phyloP scores from a whole-genome alignment of 2,113 vertebrate species.

The Paratilapia polleni region DNA sequence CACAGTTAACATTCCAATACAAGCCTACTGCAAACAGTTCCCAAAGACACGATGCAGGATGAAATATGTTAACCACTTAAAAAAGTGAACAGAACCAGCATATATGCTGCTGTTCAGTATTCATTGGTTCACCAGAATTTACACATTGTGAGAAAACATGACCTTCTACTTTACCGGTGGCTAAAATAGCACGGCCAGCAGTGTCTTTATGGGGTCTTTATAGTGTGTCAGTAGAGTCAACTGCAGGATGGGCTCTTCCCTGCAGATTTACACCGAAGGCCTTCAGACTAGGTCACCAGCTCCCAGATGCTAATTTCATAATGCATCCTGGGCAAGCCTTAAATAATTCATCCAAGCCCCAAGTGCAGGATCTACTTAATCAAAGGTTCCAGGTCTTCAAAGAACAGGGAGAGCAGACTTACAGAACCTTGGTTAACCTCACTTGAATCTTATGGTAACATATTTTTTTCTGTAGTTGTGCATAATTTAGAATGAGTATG shows the following conservation, averaged over 20 bases:
- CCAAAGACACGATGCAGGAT: background rate
- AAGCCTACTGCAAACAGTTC: constrained; percentile 26
- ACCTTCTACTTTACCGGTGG: constrained; percentile 42
- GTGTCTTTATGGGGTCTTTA: constrained; percentile 69
- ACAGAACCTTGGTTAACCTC: constrained; percentile 17
- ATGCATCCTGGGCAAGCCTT: constrained; percentile 69
- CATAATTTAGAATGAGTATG: background rate
- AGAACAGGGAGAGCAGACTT: constrained; percentile 31
- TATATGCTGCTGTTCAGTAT: constrained; percentile 29
- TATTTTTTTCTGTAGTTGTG: background rate
- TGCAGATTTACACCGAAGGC: constrained; percentile 65
- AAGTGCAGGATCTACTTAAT: constrained; percentile 69
- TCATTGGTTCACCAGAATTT: constrained; percentile 47
- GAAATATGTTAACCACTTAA: background rate
- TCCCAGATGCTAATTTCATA: constrained; percentile 76
- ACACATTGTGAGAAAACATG: constrained; percentile 37
- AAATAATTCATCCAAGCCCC: constrained; percentile 66
- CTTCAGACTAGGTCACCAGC: constrained; percentile 62
- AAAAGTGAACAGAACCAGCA: constrained; percentile 35
- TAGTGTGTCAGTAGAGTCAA: constrained; percentile 56
- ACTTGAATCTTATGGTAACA: background rate
- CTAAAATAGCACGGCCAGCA: constrained; percentile 64
- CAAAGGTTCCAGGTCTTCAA: constrained; percentile 54
- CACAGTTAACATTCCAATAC: constrained; percentile 28
- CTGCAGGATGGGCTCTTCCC: constrained; percentile 58